A percentile compares a stretch with the other conserved stretches of the same genome.
Evolutionary conservation across 2,113 vertebrate species (phyloP).

Genomic region (Cyanoderma ruficeps): DNA sequence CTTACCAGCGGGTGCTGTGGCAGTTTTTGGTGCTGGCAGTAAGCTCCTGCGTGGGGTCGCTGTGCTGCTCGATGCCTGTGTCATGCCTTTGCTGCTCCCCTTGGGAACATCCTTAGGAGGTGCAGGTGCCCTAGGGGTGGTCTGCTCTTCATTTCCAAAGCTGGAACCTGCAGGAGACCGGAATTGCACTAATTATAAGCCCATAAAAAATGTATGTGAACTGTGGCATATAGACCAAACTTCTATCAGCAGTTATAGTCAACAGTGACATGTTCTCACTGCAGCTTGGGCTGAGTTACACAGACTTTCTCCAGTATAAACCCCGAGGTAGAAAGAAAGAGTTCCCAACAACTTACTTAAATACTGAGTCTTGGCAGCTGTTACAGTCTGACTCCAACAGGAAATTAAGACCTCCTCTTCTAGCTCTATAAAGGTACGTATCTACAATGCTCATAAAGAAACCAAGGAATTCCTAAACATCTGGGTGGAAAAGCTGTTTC

Average conservation of each 20-base stretch:
- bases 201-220: conserved; percentile 64
- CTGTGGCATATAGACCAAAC: neutral
- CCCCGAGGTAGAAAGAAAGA: neutral
- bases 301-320: neutral
- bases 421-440: neutral
- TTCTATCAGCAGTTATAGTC: neutral
- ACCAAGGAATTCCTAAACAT: neutral
- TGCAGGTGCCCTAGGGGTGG: conserved; percentile 61
- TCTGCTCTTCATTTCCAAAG: conserved; percentile 81
- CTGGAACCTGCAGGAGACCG: conserved; percentile 77
- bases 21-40: conserved; percentile 79
- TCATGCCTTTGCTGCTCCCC: conserved; percentile 51
- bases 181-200: conserved; percentile 46
- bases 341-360: neutral
- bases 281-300: neutral
- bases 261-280: neutral
- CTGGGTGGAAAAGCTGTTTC: neutral
- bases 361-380: neutral
- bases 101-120: conserved; percentile 75
- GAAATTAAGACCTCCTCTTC: neutral
- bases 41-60: conserved; percentile 80
- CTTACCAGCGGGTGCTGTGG: conserved; percentile 71
- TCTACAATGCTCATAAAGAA: neutral
- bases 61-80: conserved; percentile 65
- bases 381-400: neutral